Evolutionary conservation across 2,888 invertebrate species (phyloP), one percentile per base, ranked within the genome.

Genomic region (Cistogaster globosa): DNA sequence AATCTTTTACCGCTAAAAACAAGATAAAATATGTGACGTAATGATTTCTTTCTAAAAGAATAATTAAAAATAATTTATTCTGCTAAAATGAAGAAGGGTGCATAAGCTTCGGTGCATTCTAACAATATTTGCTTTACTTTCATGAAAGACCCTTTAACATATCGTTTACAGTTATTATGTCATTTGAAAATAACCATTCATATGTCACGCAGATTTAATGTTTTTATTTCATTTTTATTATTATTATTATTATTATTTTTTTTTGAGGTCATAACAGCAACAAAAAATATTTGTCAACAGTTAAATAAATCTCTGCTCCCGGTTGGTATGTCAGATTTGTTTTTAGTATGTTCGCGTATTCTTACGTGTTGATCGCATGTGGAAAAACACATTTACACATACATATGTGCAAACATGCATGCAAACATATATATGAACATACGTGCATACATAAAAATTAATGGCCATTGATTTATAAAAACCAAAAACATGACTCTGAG

Each of bases 221-320:
- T 32, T 32, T 8, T 32, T 32, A 7, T 32, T 8, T 32, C 8
- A 7, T 32, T 51, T 38, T 20, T 26, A 9, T 48, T 36, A 20
- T 63, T 55, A 9, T 60, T 58, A 4, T 38, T 48, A n/a, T 16
- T 48, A 48, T 48, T 42, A 6, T 55, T 20, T 55, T 26, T 18
- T 51, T 62, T 57, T 72, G 77, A 71, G 65, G 67, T 60, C 80
- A 71, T 16, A 74, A 51, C 62, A 71, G 67, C 68, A 72, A 57
- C 75, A 72, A 79, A 82, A 71, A 81, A 68, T 65, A 75, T 82
- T 74, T 85, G 81, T 82, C 82, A 85, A 82, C 81, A 78, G 65
- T 71, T 38, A 78, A 78, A 75, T 85, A 75, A 85, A 82, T 85
- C 78, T 82, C 26, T 53, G 62, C 20, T 55, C 20, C 45, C 45